phyloP scores from a whole-genome alignment of 2,888 invertebrate species.

The Lasioglossum zephyrum region DNA sequence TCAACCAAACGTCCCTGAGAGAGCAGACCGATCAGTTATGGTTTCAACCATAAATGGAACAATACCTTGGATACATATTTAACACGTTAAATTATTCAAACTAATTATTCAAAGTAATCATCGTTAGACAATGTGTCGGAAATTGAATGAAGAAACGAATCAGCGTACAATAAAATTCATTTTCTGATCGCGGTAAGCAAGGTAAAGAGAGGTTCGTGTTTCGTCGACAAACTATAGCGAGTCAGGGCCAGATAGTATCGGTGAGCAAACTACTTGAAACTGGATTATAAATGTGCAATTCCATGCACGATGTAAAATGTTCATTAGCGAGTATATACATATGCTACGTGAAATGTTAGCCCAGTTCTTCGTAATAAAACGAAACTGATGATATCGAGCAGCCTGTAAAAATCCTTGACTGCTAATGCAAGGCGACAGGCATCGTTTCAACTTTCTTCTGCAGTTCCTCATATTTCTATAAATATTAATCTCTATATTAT shows the following conservation, averaged over 20 bases:
- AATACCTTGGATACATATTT: neutral
- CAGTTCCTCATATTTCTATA: neutral
- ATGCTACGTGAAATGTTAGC: constrained; percentile 20
- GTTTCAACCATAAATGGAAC: neutral
- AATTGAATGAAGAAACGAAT: too few species aligned
- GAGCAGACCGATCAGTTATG: neutral
- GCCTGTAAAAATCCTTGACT: constrained; percentile 21
- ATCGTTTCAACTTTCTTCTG: neutral
- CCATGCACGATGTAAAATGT: constrained; percentile 31
- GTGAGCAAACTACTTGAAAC: constrained; percentile 21
- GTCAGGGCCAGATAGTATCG: constrained; percentile 20
- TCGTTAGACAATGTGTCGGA: neutral
- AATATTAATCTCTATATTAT: neutral
- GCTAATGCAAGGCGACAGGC: neutral
- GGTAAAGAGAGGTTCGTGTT: constrained; percentile 16
- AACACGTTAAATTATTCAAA: neutral
- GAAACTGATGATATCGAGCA: constrained; percentile 19
- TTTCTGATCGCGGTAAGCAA: neutral
- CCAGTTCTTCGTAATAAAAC: constrained; percentile 26
- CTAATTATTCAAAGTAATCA: too few species aligned
- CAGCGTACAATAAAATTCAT: neutral
- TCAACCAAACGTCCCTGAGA: neutral
- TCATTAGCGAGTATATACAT: neutral
- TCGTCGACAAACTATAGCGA: constrained; percentile 14
- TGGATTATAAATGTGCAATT: constrained; percentile 24